These are phyloP conservation scores for Triplophysa yarkandensis DNA, from an alignment of 2,797 vertebrate species.

Conservation along the genomic window DNA sequence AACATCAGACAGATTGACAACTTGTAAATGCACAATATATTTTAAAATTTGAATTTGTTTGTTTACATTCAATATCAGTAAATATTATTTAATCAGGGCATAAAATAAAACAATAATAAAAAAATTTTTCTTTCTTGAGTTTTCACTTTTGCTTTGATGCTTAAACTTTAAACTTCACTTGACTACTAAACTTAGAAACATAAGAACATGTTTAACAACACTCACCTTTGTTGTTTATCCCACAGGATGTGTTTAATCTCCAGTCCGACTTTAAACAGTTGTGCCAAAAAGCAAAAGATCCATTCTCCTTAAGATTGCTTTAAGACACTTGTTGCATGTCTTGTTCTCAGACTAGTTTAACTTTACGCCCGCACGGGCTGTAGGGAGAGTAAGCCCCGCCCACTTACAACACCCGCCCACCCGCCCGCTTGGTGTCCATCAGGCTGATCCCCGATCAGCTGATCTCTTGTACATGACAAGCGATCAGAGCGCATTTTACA, in stretches of 20 bases:
- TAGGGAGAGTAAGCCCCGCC: constrained; percentile 66
- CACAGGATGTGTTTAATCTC: constrained; percentile 37
- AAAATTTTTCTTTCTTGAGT: no score
- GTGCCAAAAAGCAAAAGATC: constrained; percentile 36
- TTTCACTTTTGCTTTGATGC: no score
- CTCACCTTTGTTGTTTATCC: constrained; percentile 66
- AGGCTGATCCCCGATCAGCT: constrained; percentile 31
- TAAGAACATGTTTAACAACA: constrained; percentile 51
- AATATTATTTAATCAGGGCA: no score
- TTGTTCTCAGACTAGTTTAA: constrained; percentile 58
- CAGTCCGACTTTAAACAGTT: background rate
- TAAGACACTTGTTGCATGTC: constrained; percentile 62
- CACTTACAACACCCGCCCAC: constrained; percentile 57
- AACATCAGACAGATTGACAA: background rate
- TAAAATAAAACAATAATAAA: no score
- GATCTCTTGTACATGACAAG: background rate
- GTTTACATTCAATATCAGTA: no score
- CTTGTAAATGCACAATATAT: background rate
- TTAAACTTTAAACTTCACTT: no score
- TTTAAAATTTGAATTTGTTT: background rate
- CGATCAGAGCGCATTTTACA: background rate
- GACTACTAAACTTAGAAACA: background rate
- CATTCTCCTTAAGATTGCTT: constrained; percentile 51
- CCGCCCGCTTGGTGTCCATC: constrained; percentile 56
- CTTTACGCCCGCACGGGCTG: constrained; percentile 57